Conservation (phyloP, 1,140 invertebrate genomes). For the Drosophila melanica region DNA sequence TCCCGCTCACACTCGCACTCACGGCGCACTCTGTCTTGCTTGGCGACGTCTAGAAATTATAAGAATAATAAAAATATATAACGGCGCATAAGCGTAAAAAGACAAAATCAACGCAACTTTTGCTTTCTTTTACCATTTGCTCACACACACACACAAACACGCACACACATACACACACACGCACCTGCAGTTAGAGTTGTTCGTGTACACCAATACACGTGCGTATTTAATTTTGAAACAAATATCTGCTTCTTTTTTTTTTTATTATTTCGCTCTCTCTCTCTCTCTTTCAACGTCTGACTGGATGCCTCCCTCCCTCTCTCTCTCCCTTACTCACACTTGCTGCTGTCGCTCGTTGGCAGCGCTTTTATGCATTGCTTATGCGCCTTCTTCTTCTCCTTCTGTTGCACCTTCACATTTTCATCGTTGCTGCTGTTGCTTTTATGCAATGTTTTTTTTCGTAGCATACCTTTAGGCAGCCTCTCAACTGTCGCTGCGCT, state of each 20-base stretch:
- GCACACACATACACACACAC: constrained; percentile 19
- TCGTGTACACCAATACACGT: constrained; percentile 7
- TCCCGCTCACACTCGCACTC: background rate
- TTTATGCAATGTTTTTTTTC: constrained; percentile 63
- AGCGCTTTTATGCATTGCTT: background rate
- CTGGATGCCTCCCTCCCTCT: background rate
- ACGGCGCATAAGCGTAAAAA: constrained; percentile 32
- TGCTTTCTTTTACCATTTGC: constrained; percentile 68
- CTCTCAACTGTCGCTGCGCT: constrained; percentile 59
- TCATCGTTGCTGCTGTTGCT: constrained; percentile 21
- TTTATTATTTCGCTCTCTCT: constrained; percentile 23
- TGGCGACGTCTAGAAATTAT: constrained; percentile 49
- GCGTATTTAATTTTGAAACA: constrained; percentile 78
- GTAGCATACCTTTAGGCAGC: constrained; percentile 72
- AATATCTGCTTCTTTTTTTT: constrained; percentile 49
- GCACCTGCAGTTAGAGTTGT: constrained; percentile 1
- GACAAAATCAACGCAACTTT: constrained; percentile 68
- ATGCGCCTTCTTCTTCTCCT: constrained; percentile 1
- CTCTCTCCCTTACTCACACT: background rate
- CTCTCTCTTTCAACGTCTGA: constrained; percentile 1
- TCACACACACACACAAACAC: constrained; percentile 38
- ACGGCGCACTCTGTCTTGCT: background rate
- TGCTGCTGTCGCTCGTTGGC: background rate
- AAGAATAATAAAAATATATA: constrained; percentile 59
- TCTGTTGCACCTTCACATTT: constrained; percentile 4